phyloP scores from a whole-genome alignment of 2,888 invertebrate genomes.

The Noctua janthe region DNA sequence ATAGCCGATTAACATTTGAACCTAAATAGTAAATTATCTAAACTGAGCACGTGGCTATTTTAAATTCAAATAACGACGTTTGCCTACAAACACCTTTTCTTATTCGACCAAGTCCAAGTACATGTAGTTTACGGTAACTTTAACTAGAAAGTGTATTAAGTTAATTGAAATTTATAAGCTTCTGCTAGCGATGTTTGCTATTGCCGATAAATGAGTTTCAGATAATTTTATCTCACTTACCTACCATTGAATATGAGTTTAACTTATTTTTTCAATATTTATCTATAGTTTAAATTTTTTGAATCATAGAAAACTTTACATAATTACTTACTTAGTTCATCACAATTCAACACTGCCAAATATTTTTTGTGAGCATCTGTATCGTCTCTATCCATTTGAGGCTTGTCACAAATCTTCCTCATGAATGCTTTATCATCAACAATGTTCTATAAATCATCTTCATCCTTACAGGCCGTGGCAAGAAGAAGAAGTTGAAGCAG shows the following conservation, averaged over 20 bases:
- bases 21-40: slow-evolving; percentile 68
- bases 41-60: slow-evolving; percentile 63
- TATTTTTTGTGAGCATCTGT: neutral
- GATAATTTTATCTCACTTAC: slow-evolving; percentile 36
- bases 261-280: slow-evolving; percentile 5
- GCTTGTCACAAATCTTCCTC: neutral
- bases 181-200: slow-evolving; percentile 33
- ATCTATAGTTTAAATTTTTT: neutral
- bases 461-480: slow-evolving; percentile 92
- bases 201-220: slow-evolving; percentile 35
- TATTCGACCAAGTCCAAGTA: slow-evolving; percentile 45
- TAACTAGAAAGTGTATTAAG: slow-evolving; percentile 61
- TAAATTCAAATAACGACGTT: slow-evolving; percentile 59
- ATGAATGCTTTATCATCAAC: neutral
- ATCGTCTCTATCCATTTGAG: neutral
- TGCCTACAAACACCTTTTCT: slow-evolving; percentile 67
- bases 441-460: slow-evolving; percentile 34
- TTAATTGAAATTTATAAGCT: slow-evolving; percentile 59
- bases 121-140: slow-evolving; percentile 38
- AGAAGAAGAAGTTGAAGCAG: slow-evolving; percentile 95
- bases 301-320: neutral
- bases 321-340: neutral
- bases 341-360: neutral
- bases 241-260: neutral
- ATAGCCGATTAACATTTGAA: slow-evolving; percentile 68